Conservation (phyloP, 2,113 vertebrate genomes). For the Vulpes ferrilata region DNA sequence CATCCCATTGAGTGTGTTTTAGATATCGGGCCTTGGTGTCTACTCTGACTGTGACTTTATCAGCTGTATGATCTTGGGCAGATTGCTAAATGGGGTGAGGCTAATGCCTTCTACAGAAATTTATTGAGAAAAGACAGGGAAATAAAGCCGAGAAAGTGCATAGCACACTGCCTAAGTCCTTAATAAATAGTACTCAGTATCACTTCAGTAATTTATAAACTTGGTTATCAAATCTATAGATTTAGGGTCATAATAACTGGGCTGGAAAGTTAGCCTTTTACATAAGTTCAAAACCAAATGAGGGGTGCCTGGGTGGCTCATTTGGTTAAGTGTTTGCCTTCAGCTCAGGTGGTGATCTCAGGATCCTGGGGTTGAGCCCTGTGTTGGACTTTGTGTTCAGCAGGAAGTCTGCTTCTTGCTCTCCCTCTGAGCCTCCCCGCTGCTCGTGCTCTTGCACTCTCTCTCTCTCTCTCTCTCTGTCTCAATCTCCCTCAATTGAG, state of each 20-base stretch:
- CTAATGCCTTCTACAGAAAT: neutral
- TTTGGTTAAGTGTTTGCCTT: neutral
- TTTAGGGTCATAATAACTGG: neutral
- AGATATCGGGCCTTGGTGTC: neutral
- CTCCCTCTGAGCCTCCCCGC: neutral
- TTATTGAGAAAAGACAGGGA: neutral
- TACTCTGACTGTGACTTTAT: neutral
- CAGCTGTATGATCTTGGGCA: neutral
- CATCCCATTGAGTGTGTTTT: too few species aligned
- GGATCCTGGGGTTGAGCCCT: neutral
- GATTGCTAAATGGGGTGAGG: neutral
- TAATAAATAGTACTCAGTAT: neutral
- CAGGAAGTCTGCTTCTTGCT: neutral
- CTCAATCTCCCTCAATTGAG: too few species aligned
- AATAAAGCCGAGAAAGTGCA: neutral
- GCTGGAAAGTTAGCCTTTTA: neutral
- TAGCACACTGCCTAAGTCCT: neutral
- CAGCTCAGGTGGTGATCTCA: neutral
- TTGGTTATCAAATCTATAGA: conserved; percentile 4
- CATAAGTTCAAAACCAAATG: neutral
- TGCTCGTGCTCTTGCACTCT: neutral
- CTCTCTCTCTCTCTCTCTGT: neutral
- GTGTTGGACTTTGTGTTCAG: rapidly evolving
- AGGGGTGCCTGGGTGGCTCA: neutral
- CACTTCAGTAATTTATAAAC: neutral